Percentiles rank a stretch among this genome's conserved stretches.
Evolutionary conservation across 2,797 vertebrate genomes (phyloP).

Genomic region (Thripadectes ignobilis): DNA sequence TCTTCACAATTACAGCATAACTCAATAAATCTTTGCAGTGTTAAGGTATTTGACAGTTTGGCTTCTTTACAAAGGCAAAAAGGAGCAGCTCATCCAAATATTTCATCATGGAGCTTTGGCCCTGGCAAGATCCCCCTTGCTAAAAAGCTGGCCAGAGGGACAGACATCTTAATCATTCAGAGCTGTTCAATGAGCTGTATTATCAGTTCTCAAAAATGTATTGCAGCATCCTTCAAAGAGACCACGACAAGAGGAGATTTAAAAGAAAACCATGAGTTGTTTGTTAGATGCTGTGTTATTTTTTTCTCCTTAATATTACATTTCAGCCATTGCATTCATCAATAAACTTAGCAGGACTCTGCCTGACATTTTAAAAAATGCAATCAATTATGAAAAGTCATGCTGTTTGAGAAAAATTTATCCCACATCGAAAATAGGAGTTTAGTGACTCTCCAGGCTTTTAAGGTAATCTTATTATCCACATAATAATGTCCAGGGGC

Average conservation of each 20-base stretch:
- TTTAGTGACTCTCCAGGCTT: conserved; percentile 19
- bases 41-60: neutral
- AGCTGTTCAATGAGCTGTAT: neutral
- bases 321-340: conserved; percentile 34
- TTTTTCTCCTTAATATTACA: neutral
- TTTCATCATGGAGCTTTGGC: neutral
- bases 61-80: neutral
- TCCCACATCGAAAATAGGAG: neutral
- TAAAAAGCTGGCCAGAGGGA: neutral
- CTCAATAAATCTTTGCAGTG: neutral
- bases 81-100: neutral
- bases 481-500: conserved; percentile 3
- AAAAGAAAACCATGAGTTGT: neutral
- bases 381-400: conserved; percentile 55
- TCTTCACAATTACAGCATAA: neutral
- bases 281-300: neutral
- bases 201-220: neutral
- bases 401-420: conserved; percentile 31
- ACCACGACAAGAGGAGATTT: neutral
- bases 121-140: neutral
- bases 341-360: conserved; percentile 43
- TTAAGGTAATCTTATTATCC: conserved; percentile 33
- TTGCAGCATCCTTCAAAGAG: neutral
- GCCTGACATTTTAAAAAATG: conserved; percentile 54
- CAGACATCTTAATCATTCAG: neutral